phyloP scores from a whole-genome alignment of 2,888 invertebrate genomes.

The Atrina japonica region DNA sequence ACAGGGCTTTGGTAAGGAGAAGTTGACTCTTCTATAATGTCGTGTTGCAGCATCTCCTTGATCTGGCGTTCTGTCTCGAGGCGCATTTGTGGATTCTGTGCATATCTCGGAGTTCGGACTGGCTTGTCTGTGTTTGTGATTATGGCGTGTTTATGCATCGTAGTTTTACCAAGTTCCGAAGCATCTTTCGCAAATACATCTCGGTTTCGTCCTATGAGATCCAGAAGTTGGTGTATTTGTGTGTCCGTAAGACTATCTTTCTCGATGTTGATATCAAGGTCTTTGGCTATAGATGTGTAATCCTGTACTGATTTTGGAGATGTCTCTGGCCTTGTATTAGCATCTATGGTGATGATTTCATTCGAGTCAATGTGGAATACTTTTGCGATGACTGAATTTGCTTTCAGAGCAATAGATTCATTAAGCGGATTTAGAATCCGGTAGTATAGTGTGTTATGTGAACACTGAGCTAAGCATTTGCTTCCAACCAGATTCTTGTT shows the following conservation, averaged over 20 bases:
- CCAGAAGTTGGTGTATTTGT: not conserved
- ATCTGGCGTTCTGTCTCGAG: conserved; percentile 15
- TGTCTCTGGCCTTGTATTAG: too few species aligned
- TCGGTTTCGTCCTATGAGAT: not conserved
- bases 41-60: conserved; percentile 11
- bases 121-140: not conserved
- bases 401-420: too few species aligned
- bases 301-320: too few species aligned
- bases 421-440: too few species aligned
- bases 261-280: too few species aligned
- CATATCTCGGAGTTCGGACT: not conserved
- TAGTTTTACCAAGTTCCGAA: conserved; percentile 19
- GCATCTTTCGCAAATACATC: conserved; percentile 25
- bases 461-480: too few species aligned
- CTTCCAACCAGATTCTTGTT: too few species aligned
- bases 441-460: too few species aligned
- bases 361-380: too few species aligned
- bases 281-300: too few species aligned
- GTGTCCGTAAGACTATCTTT: not conserved
- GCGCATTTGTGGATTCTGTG: not conserved
- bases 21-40: conserved; percentile 25
- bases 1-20: conserved; percentile 21
- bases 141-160: conserved; percentile 7
- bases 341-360: too few species aligned
- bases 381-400: too few species aligned